Evolutionary conservation across 1,140 invertebrate species (phyloP), one percentile per base, ranked within the genome.

Genomic region (Pseudachorutes palmiensis): DNA sequence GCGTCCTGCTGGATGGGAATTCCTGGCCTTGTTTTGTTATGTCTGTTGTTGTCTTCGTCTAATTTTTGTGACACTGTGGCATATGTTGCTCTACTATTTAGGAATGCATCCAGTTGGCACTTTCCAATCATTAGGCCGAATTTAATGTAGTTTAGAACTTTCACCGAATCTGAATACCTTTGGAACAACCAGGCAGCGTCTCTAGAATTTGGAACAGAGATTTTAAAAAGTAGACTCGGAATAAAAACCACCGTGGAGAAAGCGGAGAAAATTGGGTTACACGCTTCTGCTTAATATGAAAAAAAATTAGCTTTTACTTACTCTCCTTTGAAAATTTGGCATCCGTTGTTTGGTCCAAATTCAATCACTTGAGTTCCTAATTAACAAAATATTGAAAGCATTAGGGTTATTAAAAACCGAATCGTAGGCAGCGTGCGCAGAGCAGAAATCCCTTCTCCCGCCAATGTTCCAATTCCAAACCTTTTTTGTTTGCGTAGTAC

Each of bases 351-450:
- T 31, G 66, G 58, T 19, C 64, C 66, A 59, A 71, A 55, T 26
- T 68, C 70, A 2, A 68, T 58, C n/a, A 71, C 66, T 36, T 64
- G 65, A 55, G 62, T 61, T 61, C 66, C 69, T 70, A 64, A 62
- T 22, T 1, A 59, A 58, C 57, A 29, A 26, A 55, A 55, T 14
- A 24, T 55, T 55, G 5, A 9, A 9, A 41, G 36, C n/a, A n/a
- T n/a, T n/a, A n/a, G n/a, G n/a, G n/a, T n/a, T n/a, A n/a, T n/a
- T n/a, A n/a, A n/a, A n/a, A n/a, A n/a, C n/a, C n/a, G n/a, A n/a
- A n/a, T n/a, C n/a, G n/a, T n/a, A n/a, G n/a, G n/a, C n/a, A n/a
- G n/a, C n/a, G n/a, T n/a, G n/a, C n/a, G n/a, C n/a, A n/a, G n/a
- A n/a, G n/a, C n/a, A n/a, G n/a, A n/a, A n/a, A n/a, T n/a, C n/a